Conservation (phyloP, 2,888 invertebrate genomes). For the Petrolisthes cinctipes region DNA sequence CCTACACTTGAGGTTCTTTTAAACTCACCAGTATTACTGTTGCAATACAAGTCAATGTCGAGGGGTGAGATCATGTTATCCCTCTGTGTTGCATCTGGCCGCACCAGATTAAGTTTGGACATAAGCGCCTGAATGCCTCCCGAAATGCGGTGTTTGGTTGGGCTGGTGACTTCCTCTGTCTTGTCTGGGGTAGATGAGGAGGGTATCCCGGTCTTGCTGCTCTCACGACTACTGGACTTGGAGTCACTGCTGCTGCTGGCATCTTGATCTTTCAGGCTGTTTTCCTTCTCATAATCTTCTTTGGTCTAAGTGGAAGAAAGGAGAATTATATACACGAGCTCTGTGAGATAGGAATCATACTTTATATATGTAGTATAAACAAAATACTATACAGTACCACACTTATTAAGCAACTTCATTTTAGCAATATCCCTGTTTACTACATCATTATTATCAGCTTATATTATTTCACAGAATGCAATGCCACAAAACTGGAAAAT, state of each 20-base stretch:
- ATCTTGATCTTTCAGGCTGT: slow-evolving; percentile 38
- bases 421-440: too few relatives aligned
- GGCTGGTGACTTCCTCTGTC: slow-evolving; percentile 67
- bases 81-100: slow-evolving; percentile 69
- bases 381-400: neutral
- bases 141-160: slow-evolving; percentile 81
- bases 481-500: too few relatives aligned
- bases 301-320: slow-evolving; percentile 40
- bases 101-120: slow-evolving; percentile 79
- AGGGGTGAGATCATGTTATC: slow-evolving; percentile 76
- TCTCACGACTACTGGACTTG: slow-evolving; percentile 54
- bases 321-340: neutral
- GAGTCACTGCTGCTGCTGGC: slow-evolving; percentile 50
- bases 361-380: neutral
- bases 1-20: neutral
- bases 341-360: neutral
- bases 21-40: slow-evolving; percentile 71
- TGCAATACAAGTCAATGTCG: slow-evolving; percentile 81
- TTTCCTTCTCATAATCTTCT: slow-evolving; percentile 51
- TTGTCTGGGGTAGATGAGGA: slow-evolving; percentile 37
- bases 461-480: too few relatives aligned
- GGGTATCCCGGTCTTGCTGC: slow-evolving; percentile 35
- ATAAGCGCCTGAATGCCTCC: slow-evolving; percentile 90
- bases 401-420: too few relatives aligned
- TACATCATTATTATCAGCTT: too few relatives aligned